Evolutionary conservation across 2,113 vertebrate species (phyloP).

Genomic region (Gallinago undulata): DNA sequence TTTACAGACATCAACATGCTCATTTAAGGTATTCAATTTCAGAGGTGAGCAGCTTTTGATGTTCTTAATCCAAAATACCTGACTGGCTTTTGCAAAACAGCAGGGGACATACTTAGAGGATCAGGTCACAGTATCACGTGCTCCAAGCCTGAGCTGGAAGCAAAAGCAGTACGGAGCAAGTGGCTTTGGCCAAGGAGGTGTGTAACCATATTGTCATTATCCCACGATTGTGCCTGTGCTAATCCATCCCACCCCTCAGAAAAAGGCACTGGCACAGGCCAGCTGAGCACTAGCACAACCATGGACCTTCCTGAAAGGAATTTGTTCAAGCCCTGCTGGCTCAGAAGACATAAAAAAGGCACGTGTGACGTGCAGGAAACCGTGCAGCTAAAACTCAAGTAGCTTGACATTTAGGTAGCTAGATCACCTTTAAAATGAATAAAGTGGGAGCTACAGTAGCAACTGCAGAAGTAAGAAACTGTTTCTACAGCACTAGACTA

Average conservation of each 20-base stretch:
- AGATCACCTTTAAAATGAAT: not conserved
- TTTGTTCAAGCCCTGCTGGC: not conserved
- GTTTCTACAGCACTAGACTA: not conserved
- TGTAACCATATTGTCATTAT: not conserved
- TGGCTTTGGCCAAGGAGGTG: not conserved
- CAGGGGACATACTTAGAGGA: not conserved
- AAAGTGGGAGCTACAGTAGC: not conserved
- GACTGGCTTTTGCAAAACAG: not conserved
- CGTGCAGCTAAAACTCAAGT: not conserved
- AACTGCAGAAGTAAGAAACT: not conserved
- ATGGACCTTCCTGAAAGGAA: not conserved
- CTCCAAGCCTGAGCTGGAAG: not conserved
- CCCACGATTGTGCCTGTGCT: too few relatives aligned
- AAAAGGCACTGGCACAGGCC: fast-evolving
- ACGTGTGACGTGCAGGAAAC: not conserved
- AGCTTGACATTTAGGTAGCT: not conserved
- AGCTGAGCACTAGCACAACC: not conserved
- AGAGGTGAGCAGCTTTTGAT: not conserved
- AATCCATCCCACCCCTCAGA: not conserved
- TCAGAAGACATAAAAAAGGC: not conserved
- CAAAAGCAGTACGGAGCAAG: not conserved
- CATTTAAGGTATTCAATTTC: not conserved
- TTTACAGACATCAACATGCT: not conserved
- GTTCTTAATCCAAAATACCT: not conserved
- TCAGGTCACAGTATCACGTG: fast-evolving